Evolutionary conservation across 2,113 vertebrate species (phyloP), one percentile per base, ranked within the genome.

Genomic region (Lutjanus erythropterus): DNA sequence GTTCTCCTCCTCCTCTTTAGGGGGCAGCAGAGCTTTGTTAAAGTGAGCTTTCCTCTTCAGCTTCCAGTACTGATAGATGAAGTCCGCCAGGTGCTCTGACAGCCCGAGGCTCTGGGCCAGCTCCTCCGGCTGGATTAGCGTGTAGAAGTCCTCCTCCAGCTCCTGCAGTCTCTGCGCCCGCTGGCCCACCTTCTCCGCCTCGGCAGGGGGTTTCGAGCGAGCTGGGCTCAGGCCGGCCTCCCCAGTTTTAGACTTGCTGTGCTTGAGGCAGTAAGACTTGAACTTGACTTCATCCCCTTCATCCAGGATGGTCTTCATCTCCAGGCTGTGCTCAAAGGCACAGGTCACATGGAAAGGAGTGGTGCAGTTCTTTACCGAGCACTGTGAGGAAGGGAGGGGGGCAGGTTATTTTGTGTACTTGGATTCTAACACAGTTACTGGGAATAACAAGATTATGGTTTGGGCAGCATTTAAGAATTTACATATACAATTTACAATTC

Each of bases 291-390:
- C 97, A 42, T 99, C 98, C 0, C 96, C 97, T 1, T 99, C 97
- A 25, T 99, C 98, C 83, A 99, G 93, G 90, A 97, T 97, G 71
- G 98, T 99, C 92, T 99, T 99, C 98, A 99, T 98, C 93, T 99
- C 98, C 71, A 99, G 95, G 86, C 84, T 97, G 93, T 99, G 97
- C 95, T 99, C 97, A 75, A 99, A 99, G 90, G 98, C 98, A 86
- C 98, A 99, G n/a, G 98, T 99, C 91, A 99, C 98, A n/a, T 99
- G 97, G 93, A 99, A 99, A 70, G 98, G 98, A 76, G 95, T 98
- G 80, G 97, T 99, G 90, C 98, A 99, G 92, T 97, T 99, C 94
- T 98, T 99, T 66, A 99, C 97, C 0, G 98, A 99, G 90, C 98
- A 99, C 98, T 99, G 84, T 1, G 75, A 77, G 27, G 29, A 2